These are phyloP conservation scores for Cinara cedri DNA, from an alignment of 2,888 invertebrate species.

Conservation along the genomic window DNA sequence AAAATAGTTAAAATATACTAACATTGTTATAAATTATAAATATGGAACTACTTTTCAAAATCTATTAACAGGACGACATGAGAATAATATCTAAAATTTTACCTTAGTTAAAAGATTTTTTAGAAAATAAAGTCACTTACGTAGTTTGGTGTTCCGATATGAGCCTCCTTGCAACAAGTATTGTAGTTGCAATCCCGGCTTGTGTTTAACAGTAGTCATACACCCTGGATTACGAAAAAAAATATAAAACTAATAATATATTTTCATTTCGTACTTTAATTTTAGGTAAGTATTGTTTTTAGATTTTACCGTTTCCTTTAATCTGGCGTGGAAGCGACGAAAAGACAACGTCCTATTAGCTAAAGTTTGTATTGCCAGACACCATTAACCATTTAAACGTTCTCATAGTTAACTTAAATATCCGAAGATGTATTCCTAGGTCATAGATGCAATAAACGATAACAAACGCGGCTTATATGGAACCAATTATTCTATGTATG, in stretches of 20 bases:
- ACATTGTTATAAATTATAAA: background rate
- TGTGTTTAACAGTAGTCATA: slow-evolving; percentile 60
- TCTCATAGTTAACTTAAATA: background rate
- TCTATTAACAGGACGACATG: slow-evolving; percentile 22
- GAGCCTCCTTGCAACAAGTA: slow-evolving; percentile 61
- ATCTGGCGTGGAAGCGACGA: slow-evolving; percentile 28
- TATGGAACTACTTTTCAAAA: slow-evolving; percentile 21
- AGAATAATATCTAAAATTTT: slow-evolving; percentile 24
- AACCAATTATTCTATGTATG: background rate
- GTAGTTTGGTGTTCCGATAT: slow-evolving; percentile 59
- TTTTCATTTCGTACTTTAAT: background rate
- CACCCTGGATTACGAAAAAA: slow-evolving; percentile 28
- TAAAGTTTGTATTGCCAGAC: background rate
- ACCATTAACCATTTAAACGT: slow-evolving; percentile 25
- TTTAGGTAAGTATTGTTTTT: background rate
- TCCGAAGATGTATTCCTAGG: background rate
- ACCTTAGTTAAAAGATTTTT: background rate
- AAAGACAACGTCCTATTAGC: slow-evolving; percentile 13
- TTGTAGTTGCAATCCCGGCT: slow-evolving; percentile 61
- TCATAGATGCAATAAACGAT: background rate
- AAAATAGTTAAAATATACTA: slow-evolving; percentile 32
- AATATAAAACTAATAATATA: background rate
- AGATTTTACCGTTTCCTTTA: slow-evolving; percentile 39
- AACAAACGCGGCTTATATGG: background rate
- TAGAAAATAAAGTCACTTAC: slow-evolving; percentile 27